phyloP scores from a whole-genome alignment of 35 echinoderm and acorn worm species.

The Heliocidaris tuberculata region DNA sequence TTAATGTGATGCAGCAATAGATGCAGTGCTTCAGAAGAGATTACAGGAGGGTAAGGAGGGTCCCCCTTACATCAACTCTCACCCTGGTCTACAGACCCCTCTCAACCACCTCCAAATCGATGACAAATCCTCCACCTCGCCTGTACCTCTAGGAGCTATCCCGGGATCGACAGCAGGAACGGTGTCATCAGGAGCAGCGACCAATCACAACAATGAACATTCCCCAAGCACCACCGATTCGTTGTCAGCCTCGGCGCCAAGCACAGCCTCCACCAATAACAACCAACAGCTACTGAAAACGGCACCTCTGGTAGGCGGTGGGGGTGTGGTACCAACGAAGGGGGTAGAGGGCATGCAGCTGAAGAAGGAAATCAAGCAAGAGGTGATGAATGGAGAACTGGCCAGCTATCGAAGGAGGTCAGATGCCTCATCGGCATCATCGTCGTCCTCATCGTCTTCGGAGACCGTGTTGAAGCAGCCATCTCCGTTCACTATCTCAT shows the following conservation, averaged over 20 bases:
- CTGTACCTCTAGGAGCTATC: not conserved
- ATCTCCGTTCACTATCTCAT: constrained; percentile 64
- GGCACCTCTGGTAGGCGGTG: not conserved
- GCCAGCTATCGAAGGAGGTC: not conserved
- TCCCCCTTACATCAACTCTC: constrained; percentile 44
- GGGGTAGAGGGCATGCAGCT: not conserved
- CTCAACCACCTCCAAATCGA: constrained; percentile 38
- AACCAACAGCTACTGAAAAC: constrained; percentile 70
- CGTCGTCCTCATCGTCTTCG: not conserved
- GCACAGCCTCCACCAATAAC: constrained; percentile 38
- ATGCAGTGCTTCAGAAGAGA: constrained; percentile 28
- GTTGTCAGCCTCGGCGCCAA: constrained; percentile 28
- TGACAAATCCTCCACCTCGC: not conserved
- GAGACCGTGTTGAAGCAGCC: constrained; percentile 63
- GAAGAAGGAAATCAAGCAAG: constrained; percentile 56
- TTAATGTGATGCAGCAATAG: not conserved
- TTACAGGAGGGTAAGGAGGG: constrained; percentile 29
- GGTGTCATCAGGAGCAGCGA: constrained; percentile 34
- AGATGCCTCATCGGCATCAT: not conserved
- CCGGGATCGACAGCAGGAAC: not conserved
- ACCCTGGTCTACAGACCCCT: constrained; percentile 40
- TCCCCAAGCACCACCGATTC: constrained; percentile 36
- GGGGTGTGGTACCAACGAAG: not conserved
- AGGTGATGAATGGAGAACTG: constrained; percentile 40
- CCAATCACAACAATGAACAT: constrained; percentile 58